phyloP scores from a whole-genome alignment of 2,888 invertebrate genomes.

The Polydrusus cervinus region DNA sequence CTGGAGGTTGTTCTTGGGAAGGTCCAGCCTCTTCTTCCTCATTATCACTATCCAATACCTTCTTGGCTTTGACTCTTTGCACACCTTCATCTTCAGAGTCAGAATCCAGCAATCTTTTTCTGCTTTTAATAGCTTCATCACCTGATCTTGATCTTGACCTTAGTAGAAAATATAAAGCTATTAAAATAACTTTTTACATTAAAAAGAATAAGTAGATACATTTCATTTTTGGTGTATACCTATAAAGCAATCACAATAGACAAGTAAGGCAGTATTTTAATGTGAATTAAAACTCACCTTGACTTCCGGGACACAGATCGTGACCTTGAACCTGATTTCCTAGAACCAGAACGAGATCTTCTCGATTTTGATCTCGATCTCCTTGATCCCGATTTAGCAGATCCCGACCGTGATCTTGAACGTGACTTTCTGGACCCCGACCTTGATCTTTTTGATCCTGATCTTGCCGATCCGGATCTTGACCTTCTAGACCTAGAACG shows the following conservation, averaged over 20 bases:
- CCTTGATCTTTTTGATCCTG: slow-evolving; percentile 45
- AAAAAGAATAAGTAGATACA: neutral
- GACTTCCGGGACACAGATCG: neutral
- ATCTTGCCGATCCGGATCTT: slow-evolving; percentile 44
- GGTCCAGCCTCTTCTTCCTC: slow-evolving; percentile 74
- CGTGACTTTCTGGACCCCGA: slow-evolving; percentile 59
- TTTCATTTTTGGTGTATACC: too few species aligned
- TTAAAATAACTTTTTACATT: too few species aligned
- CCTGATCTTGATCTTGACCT: slow-evolving; percentile 30
- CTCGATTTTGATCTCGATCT: slow-evolving; percentile 33
- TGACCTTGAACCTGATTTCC: slow-evolving; percentile 8
- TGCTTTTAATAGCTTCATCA: slow-evolving; percentile 23
- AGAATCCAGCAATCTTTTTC: slow-evolving; percentile 71
- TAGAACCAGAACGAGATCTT: slow-evolving; percentile 47
- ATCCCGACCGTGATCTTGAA: slow-evolving; percentile 48
- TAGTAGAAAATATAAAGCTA: neutral
- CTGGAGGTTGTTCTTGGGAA: slow-evolving; percentile 61
- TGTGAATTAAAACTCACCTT: neutral
- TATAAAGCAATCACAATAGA: neutral
- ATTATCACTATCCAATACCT: slow-evolving; percentile 72
- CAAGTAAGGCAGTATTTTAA: too few species aligned
- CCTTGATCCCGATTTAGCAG: slow-evolving; percentile 54
- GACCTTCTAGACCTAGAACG: slow-evolving; percentile 59
- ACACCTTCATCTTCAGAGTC: slow-evolving; percentile 75
- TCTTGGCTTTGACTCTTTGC: slow-evolving; percentile 55